A percentile compares a stretch with the other conserved stretches of the same genome.
Evolutionary conservation across 2,797 vertebrate species (phyloP).

Genomic region (Gambelia wislizenii): DNA sequence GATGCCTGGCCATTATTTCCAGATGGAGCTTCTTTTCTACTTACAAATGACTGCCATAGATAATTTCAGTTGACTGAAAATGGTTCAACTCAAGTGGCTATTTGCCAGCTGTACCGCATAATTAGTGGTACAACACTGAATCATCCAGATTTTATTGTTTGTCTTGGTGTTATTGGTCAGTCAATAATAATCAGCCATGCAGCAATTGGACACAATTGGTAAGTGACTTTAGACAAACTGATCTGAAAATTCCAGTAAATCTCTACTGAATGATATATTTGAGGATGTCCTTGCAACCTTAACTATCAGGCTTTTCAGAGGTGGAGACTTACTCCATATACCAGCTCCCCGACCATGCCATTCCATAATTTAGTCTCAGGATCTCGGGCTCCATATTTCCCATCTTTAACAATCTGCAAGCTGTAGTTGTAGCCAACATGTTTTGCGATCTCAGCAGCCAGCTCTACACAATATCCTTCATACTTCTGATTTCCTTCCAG

Average conservation of each 20-base stretch:
- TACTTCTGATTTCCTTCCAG: conserved; percentile 94
- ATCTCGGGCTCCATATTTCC: conserved; percentile 95
- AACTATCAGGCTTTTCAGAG: not conserved
- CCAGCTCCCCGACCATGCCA: conserved; percentile 98
- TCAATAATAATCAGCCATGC: not conserved
- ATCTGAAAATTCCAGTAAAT: not conserved
- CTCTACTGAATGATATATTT: not conserved
- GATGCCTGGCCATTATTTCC: conserved; percentile 58
- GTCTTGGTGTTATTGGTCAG: conserved; percentile 8
- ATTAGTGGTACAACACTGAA: not conserved
- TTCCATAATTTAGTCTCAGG: conserved; percentile 97
- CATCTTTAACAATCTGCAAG: conserved; percentile 94
- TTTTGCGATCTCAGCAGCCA: conserved; percentile 97
- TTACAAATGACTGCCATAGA: conserved; percentile 45
- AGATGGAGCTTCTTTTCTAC: conserved; percentile 59
- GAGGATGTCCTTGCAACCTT: not conserved
- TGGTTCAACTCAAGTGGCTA: not conserved
- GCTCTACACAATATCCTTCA: conserved; percentile 97
- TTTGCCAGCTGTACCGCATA: not conserved
- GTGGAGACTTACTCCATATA: conserved; percentile 91
- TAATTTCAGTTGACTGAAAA: conserved; percentile 18
- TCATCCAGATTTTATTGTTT: conserved; percentile 2
- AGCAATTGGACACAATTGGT: not conserved
- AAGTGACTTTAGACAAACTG: not conserved
- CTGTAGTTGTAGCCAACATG: conserved; percentile 97